phyloP scores from a whole-genome alignment of 2,113 vertebrate genomes.

The Centrocercus urophasianus region DNA sequence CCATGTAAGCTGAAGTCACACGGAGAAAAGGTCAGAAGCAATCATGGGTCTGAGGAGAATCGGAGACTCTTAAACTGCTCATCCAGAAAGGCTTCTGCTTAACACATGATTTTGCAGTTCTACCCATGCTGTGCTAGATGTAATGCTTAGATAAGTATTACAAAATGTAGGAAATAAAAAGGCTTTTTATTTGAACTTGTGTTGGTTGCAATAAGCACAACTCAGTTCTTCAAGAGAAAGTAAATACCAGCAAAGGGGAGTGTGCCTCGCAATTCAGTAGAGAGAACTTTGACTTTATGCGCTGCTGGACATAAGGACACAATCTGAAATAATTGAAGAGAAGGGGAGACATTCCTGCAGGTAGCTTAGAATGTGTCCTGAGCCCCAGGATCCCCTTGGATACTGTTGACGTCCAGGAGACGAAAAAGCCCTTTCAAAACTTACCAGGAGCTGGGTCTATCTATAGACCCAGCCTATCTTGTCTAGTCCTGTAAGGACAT shows the following conservation, averaged over 20 bases:
- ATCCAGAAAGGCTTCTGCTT: constrained; percentile 16
- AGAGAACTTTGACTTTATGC: not conserved
- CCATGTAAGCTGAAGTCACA: not conserved
- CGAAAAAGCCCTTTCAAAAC: not conserved
- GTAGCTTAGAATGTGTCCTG: not conserved
- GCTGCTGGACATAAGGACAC: not conserved
- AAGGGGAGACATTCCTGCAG: not conserved
- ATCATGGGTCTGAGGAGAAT: not conserved
- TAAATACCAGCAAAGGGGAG: not conserved
- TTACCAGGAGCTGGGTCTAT: not conserved
- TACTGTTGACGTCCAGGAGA: not conserved
- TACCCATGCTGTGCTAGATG: not conserved
- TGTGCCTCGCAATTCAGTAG: not conserved
- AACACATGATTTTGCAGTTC: not conserved
- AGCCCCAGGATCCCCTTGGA: not conserved
- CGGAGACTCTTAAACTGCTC: not conserved
- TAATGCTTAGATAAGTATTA: not conserved
- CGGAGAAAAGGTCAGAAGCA: constrained; percentile 16
- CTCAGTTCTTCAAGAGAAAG: not conserved
- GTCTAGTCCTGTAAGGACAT: not conserved
- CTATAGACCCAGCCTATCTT: not conserved
- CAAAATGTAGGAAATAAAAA: not conserved
- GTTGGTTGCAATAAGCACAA: not conserved
- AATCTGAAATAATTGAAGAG: not conserved
- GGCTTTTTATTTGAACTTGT: not conserved